phyloP scores from a whole-genome alignment of 92 coral and sea anemone species.

The Zoanthus sansibaricus region DNA sequence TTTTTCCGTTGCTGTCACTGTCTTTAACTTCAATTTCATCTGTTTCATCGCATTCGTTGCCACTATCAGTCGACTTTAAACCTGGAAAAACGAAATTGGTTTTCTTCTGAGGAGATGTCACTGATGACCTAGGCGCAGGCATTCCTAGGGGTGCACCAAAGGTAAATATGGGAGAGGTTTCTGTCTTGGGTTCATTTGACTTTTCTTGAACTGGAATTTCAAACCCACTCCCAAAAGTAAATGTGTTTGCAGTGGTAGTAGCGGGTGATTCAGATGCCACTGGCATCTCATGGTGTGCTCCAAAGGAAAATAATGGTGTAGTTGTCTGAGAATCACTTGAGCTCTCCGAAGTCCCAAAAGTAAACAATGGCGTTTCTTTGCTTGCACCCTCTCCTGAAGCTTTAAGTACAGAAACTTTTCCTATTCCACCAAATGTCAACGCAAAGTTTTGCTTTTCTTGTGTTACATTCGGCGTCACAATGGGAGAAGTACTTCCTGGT shows the following conservation, averaged over 20 bases:
- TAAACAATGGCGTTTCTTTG: not conserved
- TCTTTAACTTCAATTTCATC: not conserved
- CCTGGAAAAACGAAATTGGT: constrained; percentile 15
- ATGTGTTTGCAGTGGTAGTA: not conserved
- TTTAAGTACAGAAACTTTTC: not conserved
- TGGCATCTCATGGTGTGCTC: not conserved
- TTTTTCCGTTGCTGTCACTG: not conserved
- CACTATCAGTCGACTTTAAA: not conserved
- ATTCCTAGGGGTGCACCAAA: constrained; percentile 42
- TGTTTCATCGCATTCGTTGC: not conserved
- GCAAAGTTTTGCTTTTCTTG: not conserved
- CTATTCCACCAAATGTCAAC: not conserved
- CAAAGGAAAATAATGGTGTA: constrained; percentile 24
- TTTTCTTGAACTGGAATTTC: constrained; percentile 1
- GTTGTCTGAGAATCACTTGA: not conserved
- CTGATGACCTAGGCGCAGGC: constrained; percentile 29
- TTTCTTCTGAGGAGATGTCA: constrained; percentile 9
- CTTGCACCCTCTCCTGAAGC: not conserved
- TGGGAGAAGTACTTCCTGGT: constrained; percentile 47
- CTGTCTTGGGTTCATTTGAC: not conserved
- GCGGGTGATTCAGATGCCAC: not conserved
- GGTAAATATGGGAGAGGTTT: not conserved
- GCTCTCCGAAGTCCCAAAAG: not conserved
- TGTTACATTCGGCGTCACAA: constrained; percentile 10
- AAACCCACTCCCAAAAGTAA: not conserved